phyloP scores from a whole-genome alignment of 2,888 invertebrate species.

The Eupithecia exiguata region DNA sequence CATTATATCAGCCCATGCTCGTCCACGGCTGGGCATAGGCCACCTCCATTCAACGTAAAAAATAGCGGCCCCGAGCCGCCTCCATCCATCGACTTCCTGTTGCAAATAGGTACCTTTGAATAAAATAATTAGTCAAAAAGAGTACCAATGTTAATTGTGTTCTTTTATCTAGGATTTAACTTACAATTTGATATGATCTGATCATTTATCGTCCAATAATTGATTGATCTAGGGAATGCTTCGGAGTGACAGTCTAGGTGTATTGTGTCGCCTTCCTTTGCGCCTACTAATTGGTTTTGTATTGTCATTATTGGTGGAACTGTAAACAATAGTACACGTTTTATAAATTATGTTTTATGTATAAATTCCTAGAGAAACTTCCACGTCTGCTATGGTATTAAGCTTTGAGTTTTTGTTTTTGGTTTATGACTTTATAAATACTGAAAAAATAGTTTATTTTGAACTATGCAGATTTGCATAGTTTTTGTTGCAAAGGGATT shows the following conservation, averaged over 20 bases:
- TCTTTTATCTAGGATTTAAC: conserved; percentile 44
- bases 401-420: background rate
- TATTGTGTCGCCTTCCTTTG: conserved; percentile 87
- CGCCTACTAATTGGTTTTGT: conserved; percentile 90
- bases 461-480: too few species aligned
- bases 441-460: too few species aligned
- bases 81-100: too few species aligned
- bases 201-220: conserved; percentile 90
- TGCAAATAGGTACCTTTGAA: background rate
- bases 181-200: conserved; percentile 88
- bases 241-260: conserved; percentile 90
- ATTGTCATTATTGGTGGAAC: conserved; percentile 92
- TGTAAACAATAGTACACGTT: conserved; percentile 65
- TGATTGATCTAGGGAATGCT: conserved; percentile 90
- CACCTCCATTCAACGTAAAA: too few species aligned
- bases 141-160: background rate
- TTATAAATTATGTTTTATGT: background rate
- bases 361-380: background rate
- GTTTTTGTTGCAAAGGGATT: too few species aligned
- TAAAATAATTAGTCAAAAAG: background rate
- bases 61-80: too few species aligned
- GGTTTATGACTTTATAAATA: background rate
- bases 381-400: background rate
- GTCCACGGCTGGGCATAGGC: too few species aligned
- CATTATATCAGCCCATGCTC: too few species aligned